These are phyloP conservation scores for Phenganax marumi DNA, from an alignment of 92 coral and sea anemone genomes.

Conservation along the genomic window DNA sequence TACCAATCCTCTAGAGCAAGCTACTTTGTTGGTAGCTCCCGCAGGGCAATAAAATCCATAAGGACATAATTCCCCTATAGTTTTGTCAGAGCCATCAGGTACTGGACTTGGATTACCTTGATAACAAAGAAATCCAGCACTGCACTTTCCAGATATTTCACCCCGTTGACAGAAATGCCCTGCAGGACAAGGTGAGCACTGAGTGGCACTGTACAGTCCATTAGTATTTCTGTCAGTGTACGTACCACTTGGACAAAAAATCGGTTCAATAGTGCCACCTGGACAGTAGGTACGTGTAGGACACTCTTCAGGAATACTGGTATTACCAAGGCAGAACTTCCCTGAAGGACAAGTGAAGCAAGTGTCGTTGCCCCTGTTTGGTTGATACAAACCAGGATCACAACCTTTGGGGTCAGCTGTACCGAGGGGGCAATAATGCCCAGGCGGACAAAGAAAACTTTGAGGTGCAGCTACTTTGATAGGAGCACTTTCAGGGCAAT, in stretches of 20 bases:
- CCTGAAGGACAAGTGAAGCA: conserved; percentile 83
- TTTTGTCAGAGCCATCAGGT: conserved; percentile 77
- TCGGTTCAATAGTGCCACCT: conserved; percentile 69
- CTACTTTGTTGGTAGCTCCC: conserved; percentile 61
- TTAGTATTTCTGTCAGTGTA: conserved; percentile 59
- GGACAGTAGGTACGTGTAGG: conserved; percentile 77
- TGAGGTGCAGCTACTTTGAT: conserved; percentile 49
- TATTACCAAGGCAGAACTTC: conserved; percentile 75
- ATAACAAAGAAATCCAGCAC: conserved; percentile 83
- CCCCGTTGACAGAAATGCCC: conserved; percentile 92
- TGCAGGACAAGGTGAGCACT: conserved; percentile 74
- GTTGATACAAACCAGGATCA: conserved; percentile 83
- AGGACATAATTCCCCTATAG: conserved; percentile 71
- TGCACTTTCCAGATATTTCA: conserved; percentile 64
- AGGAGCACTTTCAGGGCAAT: conserved; percentile 76
- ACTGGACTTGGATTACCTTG: conserved; percentile 72
- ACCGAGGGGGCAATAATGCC: conserved; percentile 78
- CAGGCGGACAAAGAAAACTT: conserved; percentile 64
- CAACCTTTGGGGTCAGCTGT: conserved; percentile 85
- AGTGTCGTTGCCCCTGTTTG: conserved; percentile 50
- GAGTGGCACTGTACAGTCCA: conserved; percentile 59
- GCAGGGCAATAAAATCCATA: conserved; percentile 82
- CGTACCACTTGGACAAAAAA: conserved; percentile 90
- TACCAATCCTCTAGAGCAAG: conserved; percentile 73
- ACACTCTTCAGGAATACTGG: conserved; percentile 75